A percentile compares a stretch with the other conserved stretches of the same genome.
Conservation (phyloP, 1,140 invertebrate genomes). For the Neuroterus valhalla region DNA sequence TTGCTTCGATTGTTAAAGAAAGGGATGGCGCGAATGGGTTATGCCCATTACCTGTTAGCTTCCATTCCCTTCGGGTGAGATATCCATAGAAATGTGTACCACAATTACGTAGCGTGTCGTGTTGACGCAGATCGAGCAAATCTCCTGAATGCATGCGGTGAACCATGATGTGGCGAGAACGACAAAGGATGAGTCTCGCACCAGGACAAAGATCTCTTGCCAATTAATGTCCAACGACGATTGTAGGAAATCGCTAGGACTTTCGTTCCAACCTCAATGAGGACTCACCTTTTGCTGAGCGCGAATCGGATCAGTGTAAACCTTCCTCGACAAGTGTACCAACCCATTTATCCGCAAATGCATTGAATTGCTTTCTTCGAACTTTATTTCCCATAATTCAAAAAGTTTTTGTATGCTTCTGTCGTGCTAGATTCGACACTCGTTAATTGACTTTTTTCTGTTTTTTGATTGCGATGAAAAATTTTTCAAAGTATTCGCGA, state of each 20-base stretch:
- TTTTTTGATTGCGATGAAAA: too few species aligned
- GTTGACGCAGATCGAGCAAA: conserved; percentile 65
- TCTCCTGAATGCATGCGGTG: conserved; percentile 67
- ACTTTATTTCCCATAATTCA: too few species aligned
- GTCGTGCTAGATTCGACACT: too few species aligned
- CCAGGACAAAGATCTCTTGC: conserved; percentile 68
- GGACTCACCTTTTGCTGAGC: conserved; percentile 30
- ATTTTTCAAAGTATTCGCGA: too few species aligned
- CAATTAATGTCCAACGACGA: conserved; percentile 68
- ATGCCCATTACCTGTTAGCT: conserved; percentile 3
- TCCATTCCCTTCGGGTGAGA: conserved; percentile 33
- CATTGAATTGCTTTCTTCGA: too few species aligned
- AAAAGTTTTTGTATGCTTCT: too few species aligned
- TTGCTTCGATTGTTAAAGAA: conserved; percentile 37
- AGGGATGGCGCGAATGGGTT: conserved; percentile 30
- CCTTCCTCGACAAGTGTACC: conserved; percentile 1
- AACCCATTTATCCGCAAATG: neutral
- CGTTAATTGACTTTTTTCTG: too few species aligned
- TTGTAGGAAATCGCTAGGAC: conserved; percentile 15
- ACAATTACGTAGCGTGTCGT: conserved; percentile 67
- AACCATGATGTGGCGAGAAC: conserved; percentile 62
- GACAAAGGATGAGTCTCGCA: conserved; percentile 66
- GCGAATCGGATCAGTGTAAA: neutral
- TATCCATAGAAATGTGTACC: conserved; percentile 67
- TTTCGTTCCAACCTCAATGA: conserved; percentile 29